phyloP scores from a whole-genome alignment of 2,888 invertebrate genomes.

The Poecilus cupreus region DNA sequence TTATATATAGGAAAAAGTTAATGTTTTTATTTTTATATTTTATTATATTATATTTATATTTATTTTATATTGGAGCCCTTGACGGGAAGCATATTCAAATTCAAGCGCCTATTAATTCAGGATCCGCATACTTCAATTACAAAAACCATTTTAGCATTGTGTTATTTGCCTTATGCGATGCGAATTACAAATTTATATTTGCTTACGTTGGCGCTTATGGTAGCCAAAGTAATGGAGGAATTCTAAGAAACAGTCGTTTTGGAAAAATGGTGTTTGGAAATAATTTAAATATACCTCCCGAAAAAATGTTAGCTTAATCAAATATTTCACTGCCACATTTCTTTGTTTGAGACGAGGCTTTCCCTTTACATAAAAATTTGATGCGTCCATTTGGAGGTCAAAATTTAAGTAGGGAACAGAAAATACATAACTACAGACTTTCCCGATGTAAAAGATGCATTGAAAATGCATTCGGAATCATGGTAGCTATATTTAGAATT shows the following conservation, averaged over 20 bases:
- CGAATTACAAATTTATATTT: slow-evolving; percentile 63
- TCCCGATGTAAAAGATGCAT: slow-evolving; percentile 21
- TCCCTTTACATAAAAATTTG: not conserved
- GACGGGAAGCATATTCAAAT: slow-evolving; percentile 63
- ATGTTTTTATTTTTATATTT: not conserved
- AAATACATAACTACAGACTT: slow-evolving; percentile 1
- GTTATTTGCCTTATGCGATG: slow-evolving; percentile 64
- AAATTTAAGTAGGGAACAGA: not conserved
- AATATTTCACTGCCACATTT: slow-evolving; percentile 1
- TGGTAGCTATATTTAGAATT: slow-evolving; percentile 13
- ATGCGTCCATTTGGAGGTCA: slow-evolving; percentile 14
- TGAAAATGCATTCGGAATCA: slow-evolving; percentile 37
- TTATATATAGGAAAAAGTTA: not conserved
- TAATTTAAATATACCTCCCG: slow-evolving; percentile 38
- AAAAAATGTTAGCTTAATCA: not conserved
- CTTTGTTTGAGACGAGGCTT: slow-evolving; percentile 13
- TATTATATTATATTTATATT: no score
- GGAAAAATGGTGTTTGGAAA: slow-evolving; percentile 4
- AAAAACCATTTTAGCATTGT: slow-evolving; percentile 64
- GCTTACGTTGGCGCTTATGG: slow-evolving; percentile 64
- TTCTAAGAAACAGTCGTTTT: slow-evolving; percentile 59
- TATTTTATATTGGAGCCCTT: slow-evolving; percentile 61
- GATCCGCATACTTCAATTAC: slow-evolving; percentile 63
- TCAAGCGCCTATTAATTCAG: slow-evolving; percentile 62
- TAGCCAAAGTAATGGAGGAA: slow-evolving; percentile 64